Base-by-base conservation (phyloP, 2,888 invertebrate species). In the Panzeria rudis region DNA sequence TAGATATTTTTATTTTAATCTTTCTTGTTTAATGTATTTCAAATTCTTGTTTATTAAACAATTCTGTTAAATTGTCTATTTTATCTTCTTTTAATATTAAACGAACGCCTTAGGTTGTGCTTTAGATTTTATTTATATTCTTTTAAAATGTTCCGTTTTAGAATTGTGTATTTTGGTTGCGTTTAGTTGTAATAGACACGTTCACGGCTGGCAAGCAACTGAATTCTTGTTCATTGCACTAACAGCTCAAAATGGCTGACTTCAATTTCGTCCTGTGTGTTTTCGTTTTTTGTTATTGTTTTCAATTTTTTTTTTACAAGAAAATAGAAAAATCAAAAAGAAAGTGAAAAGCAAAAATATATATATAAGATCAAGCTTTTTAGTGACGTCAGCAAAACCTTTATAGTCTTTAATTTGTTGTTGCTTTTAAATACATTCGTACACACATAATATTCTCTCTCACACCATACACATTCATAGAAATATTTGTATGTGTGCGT, bases 361-460 rank as follows among this genome's bases (percentile, higher is more conserved):
- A 4, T 29, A 4, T 29, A 2, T 0, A 68, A 25, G 64, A 66
- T 56, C 83, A 84, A 90, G 91, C 90, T 91, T 88, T 89, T 87
- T 89, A 88, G 90, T 91, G 90, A 91, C 90, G 90, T 91, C 90
- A 91, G 88, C 88, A 87, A 87, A 87, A 87, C 80, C 84, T 88
- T 52, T 77, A 73, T 47, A 76, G 38, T 41, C 11, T 68, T 32
- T 52, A 69, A 62, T 69, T 73, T 76, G 35, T 76, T 79, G 64
- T 76, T 81, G 50, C 20, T 23, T n/a, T n/a, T n/a, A 35, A 29
- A 68, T 44, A 23, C 41, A 25, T 35, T 44, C 2, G 2, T 29
- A 32, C 25, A 75, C 23, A 64, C 8, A 23, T 5, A 17, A 8
- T n/a, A 54, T 25, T 52, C 0, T 32, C 44, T 32, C 17, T 38